phyloP scores from a whole-genome alignment of 2,888 invertebrate species.

The Scelioninae gen. 2 region DNA sequence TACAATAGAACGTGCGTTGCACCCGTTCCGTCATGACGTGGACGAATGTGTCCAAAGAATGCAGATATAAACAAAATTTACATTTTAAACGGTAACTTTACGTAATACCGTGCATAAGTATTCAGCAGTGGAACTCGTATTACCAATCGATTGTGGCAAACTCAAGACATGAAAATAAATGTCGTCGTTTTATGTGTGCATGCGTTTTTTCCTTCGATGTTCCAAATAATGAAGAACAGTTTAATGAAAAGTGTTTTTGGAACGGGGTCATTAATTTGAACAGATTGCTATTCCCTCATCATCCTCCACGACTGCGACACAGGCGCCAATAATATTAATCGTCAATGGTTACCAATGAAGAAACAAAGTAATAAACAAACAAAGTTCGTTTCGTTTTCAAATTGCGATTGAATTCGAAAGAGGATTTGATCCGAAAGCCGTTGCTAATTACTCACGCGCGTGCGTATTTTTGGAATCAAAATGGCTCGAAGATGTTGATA shows the following conservation, averaged over 20 bases:
- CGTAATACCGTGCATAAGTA: constrained; percentile 40
- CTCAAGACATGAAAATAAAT: constrained; percentile 18
- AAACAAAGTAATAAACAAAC: constrained; percentile 21
- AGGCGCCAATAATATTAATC: constrained; percentile 16
- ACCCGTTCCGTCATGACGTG: constrained; percentile 31
- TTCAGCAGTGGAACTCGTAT: constrained; percentile 33
- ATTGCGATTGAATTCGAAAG: constrained; percentile 23
- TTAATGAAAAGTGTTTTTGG: constrained; percentile 28
- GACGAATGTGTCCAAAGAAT: constrained; percentile 40
- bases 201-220: constrained; percentile 23
- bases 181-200: constrained; percentile 10
- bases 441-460: constrained; percentile 17
- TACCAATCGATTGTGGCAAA: constrained; percentile 31
- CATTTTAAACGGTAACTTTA: constrained; percentile 50
- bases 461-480: constrained; percentile 30
- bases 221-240: constrained; percentile 10
- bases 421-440: background rate
- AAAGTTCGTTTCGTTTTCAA: background rate
- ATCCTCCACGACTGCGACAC: constrained; percentile 12
- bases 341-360: background rate
- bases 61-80: constrained; percentile 43
- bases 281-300: constrained; percentile 34
- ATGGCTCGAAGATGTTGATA: constrained; percentile 25
- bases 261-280: constrained; percentile 15
- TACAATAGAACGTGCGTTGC: constrained; percentile 38